These are phyloP conservation scores for Nothocercus nigrocapillus DNA, from an alignment of 2,113 vertebrate species.

Conservation along the genomic window DNA sequence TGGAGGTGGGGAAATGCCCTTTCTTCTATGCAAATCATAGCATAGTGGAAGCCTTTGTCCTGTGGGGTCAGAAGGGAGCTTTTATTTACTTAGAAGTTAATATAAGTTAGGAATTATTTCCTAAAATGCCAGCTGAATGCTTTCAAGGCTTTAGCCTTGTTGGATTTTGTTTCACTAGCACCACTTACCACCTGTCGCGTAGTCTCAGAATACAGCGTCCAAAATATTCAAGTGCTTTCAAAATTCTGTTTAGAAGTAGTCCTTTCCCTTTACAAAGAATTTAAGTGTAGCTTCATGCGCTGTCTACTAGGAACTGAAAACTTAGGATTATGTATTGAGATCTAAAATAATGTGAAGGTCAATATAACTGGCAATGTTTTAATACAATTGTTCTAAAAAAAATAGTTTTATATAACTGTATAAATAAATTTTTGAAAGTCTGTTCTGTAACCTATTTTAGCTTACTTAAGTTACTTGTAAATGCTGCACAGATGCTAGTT, in stretches of 20 bases:
- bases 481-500: background rate
- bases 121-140: background rate
- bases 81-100: background rate
- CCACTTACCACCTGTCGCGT: background rate
- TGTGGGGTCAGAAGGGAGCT: background rate
- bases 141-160: background rate
- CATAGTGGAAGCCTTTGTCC: background rate
- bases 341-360: background rate
- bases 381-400: background rate
- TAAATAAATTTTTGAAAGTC: background rate
- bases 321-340: background rate
- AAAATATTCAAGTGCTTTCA: background rate
- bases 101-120: background rate
- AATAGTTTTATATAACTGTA: background rate
- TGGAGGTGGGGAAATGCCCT: background rate
- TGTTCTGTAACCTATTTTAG: background rate
- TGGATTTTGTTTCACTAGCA: background rate
- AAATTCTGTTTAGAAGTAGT: background rate
- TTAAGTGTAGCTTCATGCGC: background rate
- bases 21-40: background rate
- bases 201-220: background rate
- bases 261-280: background rate
- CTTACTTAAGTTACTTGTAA: background rate
- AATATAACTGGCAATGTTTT: background rate
- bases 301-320: background rate